phyloP scores from a whole-genome alignment of 2,797 vertebrate genomes.

The Leucoraja ocellata region DNA sequence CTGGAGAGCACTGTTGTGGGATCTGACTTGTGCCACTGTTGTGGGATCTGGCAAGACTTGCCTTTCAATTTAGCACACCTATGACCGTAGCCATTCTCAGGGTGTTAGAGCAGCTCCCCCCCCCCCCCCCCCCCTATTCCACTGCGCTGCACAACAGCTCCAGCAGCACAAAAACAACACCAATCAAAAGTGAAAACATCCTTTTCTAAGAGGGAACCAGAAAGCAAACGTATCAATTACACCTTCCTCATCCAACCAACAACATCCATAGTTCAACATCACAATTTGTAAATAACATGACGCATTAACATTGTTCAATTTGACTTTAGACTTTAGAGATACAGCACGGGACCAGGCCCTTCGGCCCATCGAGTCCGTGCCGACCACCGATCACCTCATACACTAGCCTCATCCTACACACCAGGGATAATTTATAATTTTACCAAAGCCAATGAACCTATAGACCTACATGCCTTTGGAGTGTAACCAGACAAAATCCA shows the following conservation, averaged over 20 bases:
- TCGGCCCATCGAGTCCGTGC: no score
- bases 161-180: neutral
- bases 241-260: neutral
- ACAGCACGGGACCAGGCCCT: no score
- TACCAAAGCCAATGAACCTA: no score
- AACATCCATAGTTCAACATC: neutral
- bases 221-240: neutral
- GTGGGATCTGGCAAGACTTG: neutral
- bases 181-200: neutral
- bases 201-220: neutral
- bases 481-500: no score
- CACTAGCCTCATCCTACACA: no score
- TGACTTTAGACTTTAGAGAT: no score
- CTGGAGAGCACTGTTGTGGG: neutral
- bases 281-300: no score
- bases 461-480: no score
- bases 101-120: neutral
- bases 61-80: neutral
- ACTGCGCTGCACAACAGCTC: no score
- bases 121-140: neutral
- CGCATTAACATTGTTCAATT: neutral
- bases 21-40: neutral
- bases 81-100: no score
- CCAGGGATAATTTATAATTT: no score
- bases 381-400: no score